Base-by-base conservation (phyloP, 1,140 invertebrate genomes). In the Calephelis nemesis region DNA sequence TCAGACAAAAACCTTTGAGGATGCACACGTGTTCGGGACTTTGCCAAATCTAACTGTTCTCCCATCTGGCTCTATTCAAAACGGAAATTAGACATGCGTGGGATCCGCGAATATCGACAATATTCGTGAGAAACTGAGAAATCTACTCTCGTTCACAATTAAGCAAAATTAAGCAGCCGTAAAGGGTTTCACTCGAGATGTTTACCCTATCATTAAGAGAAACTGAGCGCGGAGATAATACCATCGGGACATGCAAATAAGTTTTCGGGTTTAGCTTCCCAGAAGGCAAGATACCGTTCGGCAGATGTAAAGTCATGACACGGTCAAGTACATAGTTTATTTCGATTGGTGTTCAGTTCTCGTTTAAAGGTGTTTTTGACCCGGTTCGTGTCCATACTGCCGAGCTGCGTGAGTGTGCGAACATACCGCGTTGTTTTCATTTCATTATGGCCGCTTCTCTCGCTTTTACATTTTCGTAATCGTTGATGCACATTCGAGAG, bases 391-490 rank as follows among this genome's bases (percentile, higher is more conserved):
- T 83, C 76, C 78, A 77, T 81, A 78, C 77, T 76, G 72, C 54
- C 62, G 73, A 15, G 73, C 75, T 68, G 74, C 71, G 70, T 81
- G 72, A 78, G 82, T 78, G 82, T 77, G 78, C 76, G 75, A 78
- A 62, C 66, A 74, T 75, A 77, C 66, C 76, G 76, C 80, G 81
- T 86, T 88, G 86, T 90, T 90, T 87, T 87, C 84, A 84, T 88
- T 89, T 82, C 84, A 88, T 87, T 85, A 88, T 81, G 81, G 80
- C 82, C 83, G 84, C 83, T 84, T 88, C 85, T 85, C 85, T 87
- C 78, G 83, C 84, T 87, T 88, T 88, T 88, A 88, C 85, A 84
- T 88, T 88, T 88, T 87, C 84, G 84, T 88, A 88, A 90, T 88
- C 83, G 79, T 74, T 81, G 84, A 87, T 84, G 84, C 81, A 78